Conservation (phyloP, 2,888 invertebrate species). For the Brassicogethes aeneus region DNA sequence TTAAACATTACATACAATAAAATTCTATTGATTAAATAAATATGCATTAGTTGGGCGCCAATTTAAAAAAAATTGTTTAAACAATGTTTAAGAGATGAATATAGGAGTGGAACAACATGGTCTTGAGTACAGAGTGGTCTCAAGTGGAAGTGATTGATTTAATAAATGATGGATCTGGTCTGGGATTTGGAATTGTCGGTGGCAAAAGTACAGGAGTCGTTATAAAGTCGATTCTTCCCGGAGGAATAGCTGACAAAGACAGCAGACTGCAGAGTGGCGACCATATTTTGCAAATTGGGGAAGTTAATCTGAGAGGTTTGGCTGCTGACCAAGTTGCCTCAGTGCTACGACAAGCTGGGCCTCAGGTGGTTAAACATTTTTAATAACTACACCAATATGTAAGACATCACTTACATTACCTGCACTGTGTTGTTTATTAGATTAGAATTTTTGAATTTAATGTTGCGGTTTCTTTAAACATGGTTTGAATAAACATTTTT, state of each 20-base stretch:
- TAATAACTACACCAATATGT: conserved; percentile 45
- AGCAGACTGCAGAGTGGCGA: conserved; percentile 93
- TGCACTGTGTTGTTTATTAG: conserved; percentile 13
- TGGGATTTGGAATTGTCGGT: conserved; percentile 98
- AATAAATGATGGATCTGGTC: conserved; percentile 92
- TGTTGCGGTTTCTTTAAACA: conserved; percentile 1
- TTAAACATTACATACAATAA: conserved; percentile 4
- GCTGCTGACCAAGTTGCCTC: conserved; percentile 91
- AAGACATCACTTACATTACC: conserved; percentile 60
- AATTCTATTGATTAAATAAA: conserved; percentile 8
- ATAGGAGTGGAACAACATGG: background rate
- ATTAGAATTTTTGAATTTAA: conserved; percentile 5
- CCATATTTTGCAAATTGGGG: conserved; percentile 92
- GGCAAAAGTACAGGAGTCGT: conserved; percentile 97
- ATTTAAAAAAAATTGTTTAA: background rate
- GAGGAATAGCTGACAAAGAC: conserved; percentile 94
- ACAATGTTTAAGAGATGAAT: background rate
- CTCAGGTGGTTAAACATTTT: conserved; percentile 37
- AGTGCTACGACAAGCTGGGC: conserved; percentile 59
- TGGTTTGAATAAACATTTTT: no score
- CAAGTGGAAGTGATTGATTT: conserved; percentile 99
- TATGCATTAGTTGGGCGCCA: background rate
- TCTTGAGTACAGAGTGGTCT: conserved; percentile 96
- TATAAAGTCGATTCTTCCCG: conserved; percentile 94
- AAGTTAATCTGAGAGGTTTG: conserved; percentile 92